Conservation (phyloP, 2,888 invertebrate genomes). For the Exocentrus adspersus region DNA sequence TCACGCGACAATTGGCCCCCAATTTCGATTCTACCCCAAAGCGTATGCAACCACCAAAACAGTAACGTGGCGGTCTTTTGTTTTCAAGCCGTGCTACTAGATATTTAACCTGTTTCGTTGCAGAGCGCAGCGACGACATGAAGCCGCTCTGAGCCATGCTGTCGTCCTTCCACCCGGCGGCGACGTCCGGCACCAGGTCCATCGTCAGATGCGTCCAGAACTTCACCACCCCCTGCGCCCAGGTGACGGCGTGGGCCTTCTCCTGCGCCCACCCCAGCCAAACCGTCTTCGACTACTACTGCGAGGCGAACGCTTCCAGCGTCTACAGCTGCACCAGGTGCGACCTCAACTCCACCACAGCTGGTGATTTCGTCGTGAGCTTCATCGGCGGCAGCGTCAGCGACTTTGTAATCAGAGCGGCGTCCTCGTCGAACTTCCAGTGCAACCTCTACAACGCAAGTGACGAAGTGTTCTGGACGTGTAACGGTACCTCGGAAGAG, state of each 20-base stretch:
- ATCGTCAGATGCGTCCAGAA: slow-evolving; percentile 40
- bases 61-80: no score
- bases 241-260: slow-evolving; percentile 39
- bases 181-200: slow-evolving; percentile 16
- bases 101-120: slow-evolving; percentile 26
- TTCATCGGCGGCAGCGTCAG: slow-evolving; percentile 44
- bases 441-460: slow-evolving; percentile 50
- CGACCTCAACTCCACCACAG: slow-evolving; percentile 43
- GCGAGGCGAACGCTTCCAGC: slow-evolving; percentile 43
- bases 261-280: slow-evolving; percentile 45
- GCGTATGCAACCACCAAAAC: no score
- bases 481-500: slow-evolving; percentile 37
- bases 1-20: no score
- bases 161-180: slow-evolving; percentile 36
- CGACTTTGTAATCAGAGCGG: slow-evolving; percentile 48
- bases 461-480: slow-evolving; percentile 53
- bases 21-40: no score
- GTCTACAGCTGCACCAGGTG: slow-evolving; percentile 47
- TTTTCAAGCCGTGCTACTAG: no score
- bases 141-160: slow-evolving; percentile 44
- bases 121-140: slow-evolving; percentile 34
- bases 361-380: slow-evolving; percentile 37
- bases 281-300: slow-evolving; percentile 49
- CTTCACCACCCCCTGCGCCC: slow-evolving; percentile 38
- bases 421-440: slow-evolving; percentile 40